phyloP scores from a whole-genome alignment of 1,140 invertebrate genomes.

The Drosophila pruinosa region DNA sequence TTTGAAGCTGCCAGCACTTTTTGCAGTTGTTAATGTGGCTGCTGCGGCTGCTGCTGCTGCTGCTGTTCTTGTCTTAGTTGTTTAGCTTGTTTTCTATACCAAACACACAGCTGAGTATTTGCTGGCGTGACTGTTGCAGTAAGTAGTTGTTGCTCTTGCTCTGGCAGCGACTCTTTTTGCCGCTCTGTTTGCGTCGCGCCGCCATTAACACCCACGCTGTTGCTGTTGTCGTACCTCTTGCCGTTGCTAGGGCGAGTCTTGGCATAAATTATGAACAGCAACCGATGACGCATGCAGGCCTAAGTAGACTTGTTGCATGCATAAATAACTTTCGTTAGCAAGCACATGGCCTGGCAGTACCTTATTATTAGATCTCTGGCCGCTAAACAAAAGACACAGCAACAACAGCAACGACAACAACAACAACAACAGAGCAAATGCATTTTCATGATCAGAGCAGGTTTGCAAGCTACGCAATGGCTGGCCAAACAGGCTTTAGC shows the following conservation, averaged over 20 bases:
- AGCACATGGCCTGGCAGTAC: slow-evolving; percentile 30
- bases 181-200: slow-evolving; percentile 59
- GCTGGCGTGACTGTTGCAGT: slow-evolving; percentile 41
- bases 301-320: slow-evolving; percentile 77
- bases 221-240: slow-evolving; percentile 10
- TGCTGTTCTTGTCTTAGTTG: slow-evolving; percentile 65
- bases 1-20: slow-evolving; percentile 47
- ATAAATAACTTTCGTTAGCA: slow-evolving; percentile 79
- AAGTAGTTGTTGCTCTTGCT: slow-evolving; percentile 15
- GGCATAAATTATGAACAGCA: slow-evolving; percentile 74
- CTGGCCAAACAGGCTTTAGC: slow-evolving; percentile 62
- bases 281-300: slow-evolving; percentile 77
- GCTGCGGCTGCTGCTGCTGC: slow-evolving; percentile 25
- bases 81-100: slow-evolving; percentile 57
- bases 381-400: slow-evolving; percentile 48
- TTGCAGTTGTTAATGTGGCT: slow-evolving; percentile 14
- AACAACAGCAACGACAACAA: slow-evolving; percentile 4
- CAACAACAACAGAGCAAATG: slow-evolving; percentile 33
- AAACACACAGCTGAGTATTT: slow-evolving; percentile 52
- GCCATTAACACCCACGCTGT: slow-evolving; percentile 73
- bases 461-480: slow-evolving; percentile 71
- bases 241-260: slow-evolving; percentile 52
- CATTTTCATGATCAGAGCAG: slow-evolving; percentile 79
- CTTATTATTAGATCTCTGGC: slow-evolving; percentile 64
- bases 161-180: slow-evolving; percentile 34